Percentiles rank a stretch among this genome's conserved stretches.
Conservation (phyloP, 2,797 vertebrate species). For the Triplophysa bombifrons region DNA sequence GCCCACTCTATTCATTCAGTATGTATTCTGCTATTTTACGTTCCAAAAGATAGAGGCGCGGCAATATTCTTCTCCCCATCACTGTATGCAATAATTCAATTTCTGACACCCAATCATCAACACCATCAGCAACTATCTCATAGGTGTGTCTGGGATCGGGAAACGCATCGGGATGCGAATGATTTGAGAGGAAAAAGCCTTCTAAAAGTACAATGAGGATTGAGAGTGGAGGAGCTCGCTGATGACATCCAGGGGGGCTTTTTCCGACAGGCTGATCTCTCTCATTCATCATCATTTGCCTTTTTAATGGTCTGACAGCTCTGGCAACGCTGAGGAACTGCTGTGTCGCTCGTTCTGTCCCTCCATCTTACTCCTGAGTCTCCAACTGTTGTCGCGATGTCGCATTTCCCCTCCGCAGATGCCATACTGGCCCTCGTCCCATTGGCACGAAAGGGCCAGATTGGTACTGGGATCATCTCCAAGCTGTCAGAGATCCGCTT, state of each 20-base stretch:
- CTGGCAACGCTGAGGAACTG: conserved; percentile 59
- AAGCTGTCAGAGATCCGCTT: conserved; percentile 75
- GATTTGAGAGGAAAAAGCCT: conserved; percentile 40
- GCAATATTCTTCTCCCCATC: conserved; percentile 15
- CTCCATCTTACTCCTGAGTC: conserved; percentile 45
- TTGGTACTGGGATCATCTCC: conserved; percentile 74
- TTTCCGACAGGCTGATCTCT: conserved; percentile 59
- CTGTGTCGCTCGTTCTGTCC: conserved; percentile 46
- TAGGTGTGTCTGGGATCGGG: conserved; percentile 39
- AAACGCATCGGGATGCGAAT: conserved; percentile 41
- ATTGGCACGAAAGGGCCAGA: conserved; percentile 69
- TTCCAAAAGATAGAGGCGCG: neutral
- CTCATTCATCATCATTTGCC: conserved; percentile 67
- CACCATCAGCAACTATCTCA: conserved; percentile 31
- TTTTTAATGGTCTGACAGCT: conserved; percentile 62
- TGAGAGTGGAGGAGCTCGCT: conserved; percentile 50
- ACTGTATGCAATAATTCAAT: conserved; percentile 25
- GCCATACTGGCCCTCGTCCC: conserved; percentile 73
- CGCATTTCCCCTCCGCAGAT: conserved; percentile 61
- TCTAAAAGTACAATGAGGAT: conserved; percentile 56
- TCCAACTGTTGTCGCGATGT: conserved; percentile 56
- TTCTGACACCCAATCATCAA: conserved; percentile 45
- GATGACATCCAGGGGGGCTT: conserved; percentile 50
- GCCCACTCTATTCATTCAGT: conserved; percentile 26
- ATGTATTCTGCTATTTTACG: conserved; percentile 3